Evolutionary conservation across 2,888 invertebrate genomes (phyloP), one percentile per base, ranked within the genome.

Genomic region (Laothoe populi): DNA sequence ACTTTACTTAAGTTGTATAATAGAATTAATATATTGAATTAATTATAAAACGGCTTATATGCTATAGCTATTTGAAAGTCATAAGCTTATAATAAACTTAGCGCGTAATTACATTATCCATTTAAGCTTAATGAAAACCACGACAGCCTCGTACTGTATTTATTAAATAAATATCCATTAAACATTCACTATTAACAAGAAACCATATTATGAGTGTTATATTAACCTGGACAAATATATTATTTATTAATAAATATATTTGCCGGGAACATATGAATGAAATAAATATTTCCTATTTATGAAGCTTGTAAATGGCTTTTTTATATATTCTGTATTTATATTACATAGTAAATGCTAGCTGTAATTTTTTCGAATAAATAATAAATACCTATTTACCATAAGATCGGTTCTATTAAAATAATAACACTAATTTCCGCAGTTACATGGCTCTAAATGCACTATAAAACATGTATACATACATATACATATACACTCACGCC

Each of bases 81-180:
- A 59, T 44, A 59, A 59, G 10, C 21, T 59, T 31, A 44, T 19
- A 59, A 45, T 19, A 59, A 40, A 24, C 24, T 26, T 58, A 24
- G 35, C 35, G 44, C 44, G 31, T 21, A 40, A 59, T 45, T 31
- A 59, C 59, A 11, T 45, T 44, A 21, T 23, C 57, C 23, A 24
- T 59, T 59, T 26, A 59, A n/a, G 42, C 7, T 24, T 44, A 24
- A 59, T 59, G 31, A 59, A 45, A 35, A 31, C 19, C 11, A 53
- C 19, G 11, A 53, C 4, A 19, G 10, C 4, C 53, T 31, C 16
- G 11, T 19, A 35, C 4, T 35, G 11, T 35, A 35, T 53, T 8
- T 35, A 31, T 19, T 53, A 24, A 26, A 48, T 24, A 53, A 44
- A 35, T 35, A 35, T 16, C 16, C 26, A 49, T 16, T 16, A 16